Evolutionary conservation across 2,888 invertebrate genomes (phyloP).

Genomic region (Protonemura montana): DNA sequence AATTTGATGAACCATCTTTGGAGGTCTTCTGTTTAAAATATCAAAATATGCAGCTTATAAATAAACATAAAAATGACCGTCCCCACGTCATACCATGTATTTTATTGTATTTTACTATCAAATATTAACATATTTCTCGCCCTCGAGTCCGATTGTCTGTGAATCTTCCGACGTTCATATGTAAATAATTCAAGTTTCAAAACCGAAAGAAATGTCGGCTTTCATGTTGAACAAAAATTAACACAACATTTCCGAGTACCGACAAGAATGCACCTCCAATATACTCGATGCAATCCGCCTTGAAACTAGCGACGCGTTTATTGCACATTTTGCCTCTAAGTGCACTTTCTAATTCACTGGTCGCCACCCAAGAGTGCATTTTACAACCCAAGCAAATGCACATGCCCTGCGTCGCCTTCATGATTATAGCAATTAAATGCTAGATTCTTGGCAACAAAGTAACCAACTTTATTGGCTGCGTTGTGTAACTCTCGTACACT

Average conservation of each 20-base stretch:
- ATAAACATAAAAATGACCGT: too few relatives aligned
- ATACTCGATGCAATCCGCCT: not conserved
- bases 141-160: not conserved
- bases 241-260: not conserved
- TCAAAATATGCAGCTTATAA: too few relatives aligned
- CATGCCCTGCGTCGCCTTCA: not conserved
- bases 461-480: too few relatives aligned
- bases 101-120: too few relatives aligned
- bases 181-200: not conserved
- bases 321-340: not conserved
- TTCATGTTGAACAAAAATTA: not conserved
- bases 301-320: not conserved
- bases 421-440: not conserved
- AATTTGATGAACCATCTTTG: too few relatives aligned
- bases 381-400: not conserved
- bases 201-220: not conserved
- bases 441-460: not conserved
- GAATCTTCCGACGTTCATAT: not conserved
- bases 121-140: too few relatives aligned
- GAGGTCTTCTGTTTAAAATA: too few relatives aligned
- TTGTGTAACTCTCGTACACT: too few relatives aligned
- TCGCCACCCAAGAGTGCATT: not conserved
- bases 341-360: not conserved
- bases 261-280: not conserved
- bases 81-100: too few relatives aligned